A percentile compares a stretch with the other conserved stretches of the same genome.
phyloP scores from a whole-genome alignment of 2,113 vertebrate genomes.

The Labeo catla region DNA sequence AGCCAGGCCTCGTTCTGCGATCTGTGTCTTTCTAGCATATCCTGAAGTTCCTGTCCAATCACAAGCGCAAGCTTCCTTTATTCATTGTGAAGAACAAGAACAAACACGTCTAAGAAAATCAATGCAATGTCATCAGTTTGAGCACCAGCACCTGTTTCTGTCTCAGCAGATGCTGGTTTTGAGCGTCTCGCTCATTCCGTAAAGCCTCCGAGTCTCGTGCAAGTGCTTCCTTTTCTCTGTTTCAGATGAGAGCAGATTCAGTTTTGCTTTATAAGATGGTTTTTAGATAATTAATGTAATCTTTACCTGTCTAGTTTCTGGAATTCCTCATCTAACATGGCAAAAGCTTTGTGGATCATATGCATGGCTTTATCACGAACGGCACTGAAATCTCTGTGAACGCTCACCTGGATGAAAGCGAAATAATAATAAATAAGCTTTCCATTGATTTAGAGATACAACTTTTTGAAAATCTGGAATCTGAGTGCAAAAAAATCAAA shows the following conservation, averaged over 20 bases:
- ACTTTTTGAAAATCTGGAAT: too few relatives aligned
- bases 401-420: conserved; percentile 53
- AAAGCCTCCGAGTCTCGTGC: conserved; percentile 63
- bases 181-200: conserved; percentile 69
- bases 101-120: neutral
- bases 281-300: neutral
- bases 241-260: neutral
- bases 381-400: conserved; percentile 69
- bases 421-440: too few relatives aligned
- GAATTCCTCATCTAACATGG: conserved; percentile 75
- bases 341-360: conserved; percentile 74
- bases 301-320: conserved; percentile 76
- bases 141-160: conserved; percentile 69
- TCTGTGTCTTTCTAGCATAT: conserved; percentile 76
- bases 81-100: neutral
- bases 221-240: conserved; percentile 69
- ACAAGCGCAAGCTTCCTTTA: conserved; percentile 43
- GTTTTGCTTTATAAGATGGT: neutral
- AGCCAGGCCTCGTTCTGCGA: conserved; percentile 76
- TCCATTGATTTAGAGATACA: too few relatives aligned
- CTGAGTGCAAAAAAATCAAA: too few relatives aligned
- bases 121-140: neutral
- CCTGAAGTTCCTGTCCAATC: conserved; percentile 69
- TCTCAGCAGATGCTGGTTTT: conserved; percentile 66
- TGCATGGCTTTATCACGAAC: conserved; percentile 72